Base-by-base conservation (phyloP, 2,797 vertebrate genomes). In the Myotis vivesi region DNA sequence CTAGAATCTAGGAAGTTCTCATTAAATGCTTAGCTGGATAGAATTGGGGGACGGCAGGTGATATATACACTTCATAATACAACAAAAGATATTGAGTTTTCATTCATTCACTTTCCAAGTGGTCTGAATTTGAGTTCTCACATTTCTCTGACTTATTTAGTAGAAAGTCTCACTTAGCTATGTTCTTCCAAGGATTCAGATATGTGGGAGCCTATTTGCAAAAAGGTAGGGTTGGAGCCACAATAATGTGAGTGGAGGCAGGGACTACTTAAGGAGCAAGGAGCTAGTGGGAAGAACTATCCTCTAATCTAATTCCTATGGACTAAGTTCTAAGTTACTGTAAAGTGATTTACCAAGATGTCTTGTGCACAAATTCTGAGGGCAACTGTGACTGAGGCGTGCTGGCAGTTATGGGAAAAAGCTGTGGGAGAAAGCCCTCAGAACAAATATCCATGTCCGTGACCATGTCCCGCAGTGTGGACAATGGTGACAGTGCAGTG, bases 361-460 rank as follows among this genome's bases (percentile, higher is more conserved):
- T 92, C 88, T 87, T 80, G 57, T 87, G 30, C 20, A 51, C n/a
- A 91, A 77, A 76, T 89, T 69, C 79, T 51, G 79, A 77, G 33
- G 16, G 28, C 0, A 1, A 80, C 4, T 71, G 13, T 84, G n/a
- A 72, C 30, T 38, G 6, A 94, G 25, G 30, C 51, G 73, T 53
- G 64, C 11, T 33, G 30, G 4, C 11, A 87, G 57, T 15, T 62
- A 59, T 15, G 20, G 82, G 38, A 68, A 57, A n/a, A 92, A 89
- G 76, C n/a, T 89, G 12, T 51, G 33, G 53, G n/a, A 73, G 77
- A 68, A 89, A 81, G 41, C 15, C 11, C 28, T 72, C 59, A 51
- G 76, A 38, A 92, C 68, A 82, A 95, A 57, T 30, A 51, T 2
- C 17, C 0, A 1, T 15, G 28, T n/a, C 41, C 23, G 62, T 64